Base-by-base conservation (phyloP, 2,797 vertebrate species). In the Sorex maritimensis region DNA sequence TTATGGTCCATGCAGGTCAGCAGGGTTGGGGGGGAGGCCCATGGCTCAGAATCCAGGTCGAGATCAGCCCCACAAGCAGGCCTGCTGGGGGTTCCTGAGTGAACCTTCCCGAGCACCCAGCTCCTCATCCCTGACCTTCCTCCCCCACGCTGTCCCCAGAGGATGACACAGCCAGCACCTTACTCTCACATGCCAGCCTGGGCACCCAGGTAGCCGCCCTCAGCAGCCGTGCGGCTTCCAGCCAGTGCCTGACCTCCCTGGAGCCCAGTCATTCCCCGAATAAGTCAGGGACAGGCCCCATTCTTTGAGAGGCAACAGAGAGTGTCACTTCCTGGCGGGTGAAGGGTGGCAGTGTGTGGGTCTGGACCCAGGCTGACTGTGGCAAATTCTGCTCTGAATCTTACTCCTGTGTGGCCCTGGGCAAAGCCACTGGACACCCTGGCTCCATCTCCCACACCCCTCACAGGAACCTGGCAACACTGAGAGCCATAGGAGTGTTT, bases 351-450 rank as follows among this genome's bases (percentile, higher is more conserved):
- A 55, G 52, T 15, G 4, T 55, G 52, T 55, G 52, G 52, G 17
- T 55, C 17, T 55, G 52, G 52, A 55, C 12, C 13, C 52, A 55
- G 52, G 52, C 52, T 14, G 52, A 55, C 41, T 44, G 41, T 44
- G 41, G 11, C 30, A 44, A 80, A 81, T 65, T 15, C 69, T 87
- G 81, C 58, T 15, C 69, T 87, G 81, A 93, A 89, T 91, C 38
- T 84, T 71, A 24, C 5, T 49, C 23, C 14, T 71, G 12, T 21
- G 58, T 78, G 49, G 26, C 26, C 38, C 12, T 77, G 52, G 81
- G 26, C 41, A 85, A 74, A 46, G 75, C 46, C 78, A 21, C 71
- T 72, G 73, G 85, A 46, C 28, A 23, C 61, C 46, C 52, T 30
- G 17, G 69, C 13, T 69, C 74, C n/a, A 2, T 68, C 85, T 81